Conservation (phyloP, 1,140 invertebrate species). For the Drosophila teissieri region DNA sequence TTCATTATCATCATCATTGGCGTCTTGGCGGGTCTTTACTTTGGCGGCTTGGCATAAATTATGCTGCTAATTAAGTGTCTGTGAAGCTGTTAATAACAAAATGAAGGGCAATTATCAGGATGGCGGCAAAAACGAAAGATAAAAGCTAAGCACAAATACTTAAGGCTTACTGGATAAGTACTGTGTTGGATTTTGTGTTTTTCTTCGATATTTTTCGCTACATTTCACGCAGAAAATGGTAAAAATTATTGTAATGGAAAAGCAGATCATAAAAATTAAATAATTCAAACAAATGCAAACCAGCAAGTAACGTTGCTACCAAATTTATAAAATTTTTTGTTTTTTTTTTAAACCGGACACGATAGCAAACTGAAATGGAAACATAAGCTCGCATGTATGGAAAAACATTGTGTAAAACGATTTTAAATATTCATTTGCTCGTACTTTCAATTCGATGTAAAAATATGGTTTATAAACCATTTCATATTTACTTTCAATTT, state of each 20-base stretch:
- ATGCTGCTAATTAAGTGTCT: conserved; percentile 68
- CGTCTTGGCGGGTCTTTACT: conserved; percentile 24
- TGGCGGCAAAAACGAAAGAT: conserved; percentile 11
- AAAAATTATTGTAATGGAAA: no score
- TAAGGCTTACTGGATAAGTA: conserved; percentile 15
- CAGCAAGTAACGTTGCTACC: background rate
- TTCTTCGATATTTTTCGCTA: conserved; percentile 4
- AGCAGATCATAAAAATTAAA: background rate
- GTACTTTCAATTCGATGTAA: background rate
- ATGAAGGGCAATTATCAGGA: conserved; percentile 64
- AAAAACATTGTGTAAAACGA: background rate
- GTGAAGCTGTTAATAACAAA: conserved; percentile 64
- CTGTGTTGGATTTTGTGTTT: conserved; percentile 18
- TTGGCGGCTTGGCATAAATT: conserved; percentile 55
- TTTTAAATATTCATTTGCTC: conserved; percentile 7
- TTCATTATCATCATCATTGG: conserved; percentile 10
- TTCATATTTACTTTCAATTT: background rate
- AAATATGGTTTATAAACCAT: background rate
- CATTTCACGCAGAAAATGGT: background rate
- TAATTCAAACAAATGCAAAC: background rate
- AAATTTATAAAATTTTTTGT: background rate
- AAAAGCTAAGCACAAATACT: conserved; percentile 27
- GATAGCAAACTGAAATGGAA: background rate
- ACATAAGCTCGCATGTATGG: background rate
- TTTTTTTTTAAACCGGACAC: background rate